Conservation (phyloP, 1,140 invertebrate species). For the Drosophila bifasciata region DNA sequence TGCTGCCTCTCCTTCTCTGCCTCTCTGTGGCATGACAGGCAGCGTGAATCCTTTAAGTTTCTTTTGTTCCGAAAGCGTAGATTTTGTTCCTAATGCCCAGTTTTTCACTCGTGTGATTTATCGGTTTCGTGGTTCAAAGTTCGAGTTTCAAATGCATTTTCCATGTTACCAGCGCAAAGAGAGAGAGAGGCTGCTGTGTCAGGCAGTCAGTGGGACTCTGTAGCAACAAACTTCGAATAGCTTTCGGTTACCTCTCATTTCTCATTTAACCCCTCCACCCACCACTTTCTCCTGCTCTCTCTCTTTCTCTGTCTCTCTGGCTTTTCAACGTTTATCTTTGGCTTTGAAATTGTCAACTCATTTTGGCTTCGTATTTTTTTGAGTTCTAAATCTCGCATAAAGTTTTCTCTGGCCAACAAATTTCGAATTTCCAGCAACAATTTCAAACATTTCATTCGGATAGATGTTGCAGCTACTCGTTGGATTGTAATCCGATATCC, state of each 20-base stretch:
- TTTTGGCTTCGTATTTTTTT: constrained; percentile 35
- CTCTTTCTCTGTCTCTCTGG: constrained; percentile 10
- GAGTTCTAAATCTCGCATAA: constrained; percentile 44
- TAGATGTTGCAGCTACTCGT: neutral
- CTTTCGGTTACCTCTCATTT: constrained; percentile 52
- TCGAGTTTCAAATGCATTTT: constrained; percentile 83
- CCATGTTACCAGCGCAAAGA: constrained; percentile 68
- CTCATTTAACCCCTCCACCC: too few species aligned
- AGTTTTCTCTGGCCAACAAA: constrained; percentile 47
- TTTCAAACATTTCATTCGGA: neutral
- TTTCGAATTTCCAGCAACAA: neutral
- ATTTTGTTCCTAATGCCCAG: constrained; percentile 77
- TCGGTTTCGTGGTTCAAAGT: constrained; percentile 80
- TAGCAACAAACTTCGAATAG: constrained; percentile 68
- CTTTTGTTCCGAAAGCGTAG: constrained; percentile 65
- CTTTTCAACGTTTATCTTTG: constrained; percentile 57
- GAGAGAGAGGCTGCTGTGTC: constrained; percentile 23
- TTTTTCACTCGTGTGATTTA: constrained; percentile 83
- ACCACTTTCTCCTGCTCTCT: neutral
- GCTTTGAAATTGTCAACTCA: constrained; percentile 74
- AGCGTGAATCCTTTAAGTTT: constrained; percentile 80
- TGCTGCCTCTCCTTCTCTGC: constrained; percentile 13
- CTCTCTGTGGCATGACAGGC: constrained; percentile 47
- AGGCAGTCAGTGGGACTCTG: constrained; percentile 18
- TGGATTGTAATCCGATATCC: constrained; percentile 11